Conservation (phyloP, 2,888 invertebrate genomes). For the Villa cingulata region DNA sequence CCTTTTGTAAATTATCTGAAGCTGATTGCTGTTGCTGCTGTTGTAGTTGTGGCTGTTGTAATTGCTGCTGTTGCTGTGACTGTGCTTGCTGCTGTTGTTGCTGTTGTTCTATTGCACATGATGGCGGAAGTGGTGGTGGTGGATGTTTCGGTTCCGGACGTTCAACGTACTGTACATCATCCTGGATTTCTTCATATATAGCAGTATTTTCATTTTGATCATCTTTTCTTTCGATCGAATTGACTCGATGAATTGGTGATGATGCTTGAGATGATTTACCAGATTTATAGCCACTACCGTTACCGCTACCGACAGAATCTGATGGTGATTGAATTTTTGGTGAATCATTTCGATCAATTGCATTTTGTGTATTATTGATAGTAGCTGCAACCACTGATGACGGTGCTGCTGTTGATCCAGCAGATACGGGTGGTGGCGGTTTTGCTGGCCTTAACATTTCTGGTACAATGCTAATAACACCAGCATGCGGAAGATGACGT, state of each 20-base stretch:
- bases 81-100: slow-evolving; percentile 20
- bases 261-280: background rate
- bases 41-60: too few relatives aligned
- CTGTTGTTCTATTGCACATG: slow-evolving; percentile 10
- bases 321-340: slow-evolving; percentile 27
- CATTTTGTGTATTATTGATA: background rate
- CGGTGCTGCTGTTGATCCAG: slow-evolving; percentile 10
- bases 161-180: slow-evolving; percentile 36
- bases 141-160: slow-evolving; percentile 46
- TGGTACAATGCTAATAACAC: slow-evolving; percentile 40
- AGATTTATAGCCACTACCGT: background rate
- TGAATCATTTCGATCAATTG: slow-evolving; percentile 6
- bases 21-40: background rate
- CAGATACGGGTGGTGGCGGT: slow-evolving; percentile 21
- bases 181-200: slow-evolving; percentile 45
- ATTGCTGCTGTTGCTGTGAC: slow-evolving; percentile 31
- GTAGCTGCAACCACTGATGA: background rate
- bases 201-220: slow-evolving; percentile 27
- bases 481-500: slow-evolving; percentile 36
- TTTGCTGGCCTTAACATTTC: slow-evolving; percentile 30
- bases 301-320: slow-evolving; percentile 20
- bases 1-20: background rate
- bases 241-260: slow-evolving; percentile 3
- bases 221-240: background rate
- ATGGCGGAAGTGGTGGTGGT: slow-evolving; percentile 38